Evolutionary conservation across 2,113 vertebrate species (phyloP), one percentile per base, ranked within the genome.

Genomic region (Chlamydotis undulata): DNA sequence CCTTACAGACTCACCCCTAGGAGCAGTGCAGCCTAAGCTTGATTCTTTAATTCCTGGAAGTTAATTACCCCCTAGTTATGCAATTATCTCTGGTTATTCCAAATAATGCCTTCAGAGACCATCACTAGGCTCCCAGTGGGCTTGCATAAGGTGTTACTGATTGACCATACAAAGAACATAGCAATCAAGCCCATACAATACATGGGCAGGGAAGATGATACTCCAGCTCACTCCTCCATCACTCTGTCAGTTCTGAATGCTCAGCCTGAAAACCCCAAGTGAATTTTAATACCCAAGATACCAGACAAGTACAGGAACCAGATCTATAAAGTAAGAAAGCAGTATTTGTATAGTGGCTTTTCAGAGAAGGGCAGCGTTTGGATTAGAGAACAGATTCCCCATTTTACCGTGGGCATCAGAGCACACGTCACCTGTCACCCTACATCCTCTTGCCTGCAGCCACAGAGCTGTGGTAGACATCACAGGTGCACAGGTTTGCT

Each of bases 51-150:
- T 77, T 93, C 76, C 79, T 96, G 64, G 60, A 93, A 95, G 83
- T 88, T 93, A 94, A 93, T 95, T 90, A 93, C 39, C 82, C 88
- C 92, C 69, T 65, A 55, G 55, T 85, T 91, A 93, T 47, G 67
- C 74, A 89, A 87, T 89, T 94, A 92, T 81, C 75, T 79, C 77
- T 80, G 37, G 33, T 85, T 89, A 87, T 87, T 87, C 86, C 57
- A 76, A 89, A 94, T 85, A 92, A 82, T 73, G 81, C 65, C 90
- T 90, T 90, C 74, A 82, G 95, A 93, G 74, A 92, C 49, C 69
- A 91, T 68, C 49, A 82, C 57, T 1, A 87, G 49, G n/a, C 53
- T 93, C 86, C 50, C n/a, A 15, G 37, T 22, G 74, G 83, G 41
- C 65, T 96, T 29, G 8, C 61, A 63, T 23, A 55, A 80, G 91